phyloP scores from a whole-genome alignment of 1,140 invertebrate genomes.

The Globodera ellingtonae region DNA sequence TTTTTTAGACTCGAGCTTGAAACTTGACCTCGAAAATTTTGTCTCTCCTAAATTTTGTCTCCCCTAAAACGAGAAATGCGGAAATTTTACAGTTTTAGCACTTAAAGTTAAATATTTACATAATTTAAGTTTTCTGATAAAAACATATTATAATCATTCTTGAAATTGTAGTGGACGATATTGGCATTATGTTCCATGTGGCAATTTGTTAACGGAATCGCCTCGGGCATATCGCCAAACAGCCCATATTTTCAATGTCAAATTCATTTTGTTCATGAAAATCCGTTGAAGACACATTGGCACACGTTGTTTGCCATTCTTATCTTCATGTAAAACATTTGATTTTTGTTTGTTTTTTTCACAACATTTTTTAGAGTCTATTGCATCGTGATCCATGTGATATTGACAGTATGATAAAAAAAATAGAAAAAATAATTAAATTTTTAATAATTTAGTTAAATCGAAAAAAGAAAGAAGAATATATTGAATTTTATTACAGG shows the following conservation, averaged over 20 bases:
- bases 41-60: too few relatives aligned
- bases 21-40: too few relatives aligned
- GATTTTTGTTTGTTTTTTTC: neutral
- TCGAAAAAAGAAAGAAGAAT: conserved; percentile 13
- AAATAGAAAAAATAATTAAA: neutral
- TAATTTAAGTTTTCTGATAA: neutral
- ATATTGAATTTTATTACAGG: conserved; percentile 23
- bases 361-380: conserved; percentile 9
- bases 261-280: neutral
- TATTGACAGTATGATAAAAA: conserved; percentile 1
- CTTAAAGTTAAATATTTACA: neutral
- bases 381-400: neutral
- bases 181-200: neutral
- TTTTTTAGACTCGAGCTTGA: too few relatives aligned
- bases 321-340: conserved; percentile 3
- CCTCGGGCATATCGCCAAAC: neutral
- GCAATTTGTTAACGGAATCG: neutral
- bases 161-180: conserved; percentile 5
- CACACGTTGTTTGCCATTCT: conserved; percentile 8
- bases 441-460: conserved; percentile 3
- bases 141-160: too few relatives aligned
- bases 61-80: too few relatives aligned
- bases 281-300: conserved; percentile 16
- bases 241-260: neutral
- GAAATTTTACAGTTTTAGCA: too few relatives aligned